Conservation (phyloP, 2,113 vertebrate species). For the Nestor notabilis region DNA sequence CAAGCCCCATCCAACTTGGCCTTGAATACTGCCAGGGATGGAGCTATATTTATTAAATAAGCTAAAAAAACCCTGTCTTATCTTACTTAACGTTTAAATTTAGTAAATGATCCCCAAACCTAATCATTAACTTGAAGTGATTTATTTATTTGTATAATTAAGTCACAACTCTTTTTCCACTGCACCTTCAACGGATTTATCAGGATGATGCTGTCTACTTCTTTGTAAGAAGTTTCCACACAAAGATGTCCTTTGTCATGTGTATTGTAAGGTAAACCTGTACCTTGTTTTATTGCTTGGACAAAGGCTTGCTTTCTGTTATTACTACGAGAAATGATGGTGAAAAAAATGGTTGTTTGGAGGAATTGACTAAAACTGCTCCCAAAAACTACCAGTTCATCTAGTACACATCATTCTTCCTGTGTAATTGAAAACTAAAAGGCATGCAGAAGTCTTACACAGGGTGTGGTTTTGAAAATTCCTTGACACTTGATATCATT, state of each 20-base stretch:
- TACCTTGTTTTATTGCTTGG: background rate
- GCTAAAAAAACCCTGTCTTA: fast-evolving
- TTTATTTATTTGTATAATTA: background rate
- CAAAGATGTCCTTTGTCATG: background rate
- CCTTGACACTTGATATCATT: background rate
- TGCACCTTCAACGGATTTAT: background rate
- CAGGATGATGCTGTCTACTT: background rate
- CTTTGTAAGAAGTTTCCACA: background rate
- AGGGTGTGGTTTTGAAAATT: background rate
- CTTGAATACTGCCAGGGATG: background rate
- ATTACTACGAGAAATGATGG: background rate
- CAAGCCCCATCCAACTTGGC: background rate
- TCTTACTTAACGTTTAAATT: background rate
- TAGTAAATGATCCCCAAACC: background rate
- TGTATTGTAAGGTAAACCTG: background rate
- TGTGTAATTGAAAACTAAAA: background rate
- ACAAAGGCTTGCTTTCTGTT: background rate
- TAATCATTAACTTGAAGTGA: background rate
- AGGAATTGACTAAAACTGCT: background rate
- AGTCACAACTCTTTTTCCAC: background rate
- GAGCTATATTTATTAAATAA: background rate
- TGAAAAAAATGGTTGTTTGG: background rate
- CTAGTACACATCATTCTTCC: background rate
- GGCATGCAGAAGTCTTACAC: background rate
- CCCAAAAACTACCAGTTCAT: background rate